phyloP scores from a whole-genome alignment of 2,888 invertebrate species.

The Megaustenia siamemsis region DNA sequence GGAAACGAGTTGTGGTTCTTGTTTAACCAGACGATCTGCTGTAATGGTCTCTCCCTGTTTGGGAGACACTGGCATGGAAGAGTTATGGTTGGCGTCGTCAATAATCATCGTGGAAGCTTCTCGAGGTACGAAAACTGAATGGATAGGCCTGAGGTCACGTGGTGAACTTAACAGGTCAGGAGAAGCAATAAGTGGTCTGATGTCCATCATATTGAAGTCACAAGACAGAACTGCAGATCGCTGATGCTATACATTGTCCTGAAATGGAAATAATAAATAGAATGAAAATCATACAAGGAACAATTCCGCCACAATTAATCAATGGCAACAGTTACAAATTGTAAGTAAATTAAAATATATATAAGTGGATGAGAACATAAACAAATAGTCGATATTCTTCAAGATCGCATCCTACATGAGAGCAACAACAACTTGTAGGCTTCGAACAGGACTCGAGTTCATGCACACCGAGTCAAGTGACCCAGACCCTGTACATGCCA shows the following conservation, averaged over 20 bases:
- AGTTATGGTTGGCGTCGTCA: constrained; percentile 53
- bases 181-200: constrained; percentile 53
- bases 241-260: constrained; percentile 38
- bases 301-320: too few relatives aligned
- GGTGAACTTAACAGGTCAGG: constrained; percentile 42
- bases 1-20: constrained; percentile 34
- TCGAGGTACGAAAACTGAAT: constrained; percentile 19
- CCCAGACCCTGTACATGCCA: too few relatives aligned
- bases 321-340: too few relatives aligned
- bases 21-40: constrained; percentile 41
- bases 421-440: too few relatives aligned
- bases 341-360: too few relatives aligned
- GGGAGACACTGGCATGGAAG: constrained; percentile 56
- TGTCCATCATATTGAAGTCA: constrained; percentile 58
- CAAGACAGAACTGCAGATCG: background rate
- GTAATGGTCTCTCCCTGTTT: constrained; percentile 58
- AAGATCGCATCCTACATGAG: too few relatives aligned
- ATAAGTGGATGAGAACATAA: too few relatives aligned
- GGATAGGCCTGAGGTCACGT: constrained; percentile 43
- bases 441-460: too few relatives aligned
- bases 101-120: constrained; percentile 55
- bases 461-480: too few relatives aligned
- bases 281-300: too few relatives aligned
- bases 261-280: background rate
- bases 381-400: too few relatives aligned